phyloP scores from a whole-genome alignment of 1,140 invertebrate species.

The Aphis craccivora region DNA sequence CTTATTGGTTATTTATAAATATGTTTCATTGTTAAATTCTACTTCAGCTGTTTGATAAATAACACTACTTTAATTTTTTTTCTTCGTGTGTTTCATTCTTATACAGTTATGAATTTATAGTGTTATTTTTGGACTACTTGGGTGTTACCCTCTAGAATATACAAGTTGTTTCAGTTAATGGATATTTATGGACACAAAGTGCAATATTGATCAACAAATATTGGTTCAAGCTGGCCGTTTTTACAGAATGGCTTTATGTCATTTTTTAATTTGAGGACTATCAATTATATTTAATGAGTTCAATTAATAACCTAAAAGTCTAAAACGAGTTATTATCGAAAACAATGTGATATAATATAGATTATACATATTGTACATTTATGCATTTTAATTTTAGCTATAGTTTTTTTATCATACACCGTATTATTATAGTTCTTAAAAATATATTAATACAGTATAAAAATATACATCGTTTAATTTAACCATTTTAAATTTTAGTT shows the following conservation, averaged over 20 bases:
- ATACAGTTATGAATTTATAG: not conserved
- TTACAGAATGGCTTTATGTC: not conserved
- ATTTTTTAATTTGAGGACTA: constrained; percentile 14
- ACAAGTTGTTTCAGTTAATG: constrained; percentile 9
- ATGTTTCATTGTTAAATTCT: not conserved
- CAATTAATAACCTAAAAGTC: not conserved
- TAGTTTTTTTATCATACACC: not conserved
- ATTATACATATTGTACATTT: no score
- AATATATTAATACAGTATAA: not conserved
- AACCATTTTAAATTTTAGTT: not conserved
- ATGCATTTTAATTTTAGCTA: not conserved
- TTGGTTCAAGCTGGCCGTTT: constrained; percentile 28
- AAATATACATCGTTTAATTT: not conserved
- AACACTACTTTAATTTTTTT: not conserved
- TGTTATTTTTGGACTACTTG: constrained; percentile 6
- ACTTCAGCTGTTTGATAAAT: not conserved
- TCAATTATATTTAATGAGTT: constrained; percentile 17
- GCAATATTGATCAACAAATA: constrained; percentile 12
- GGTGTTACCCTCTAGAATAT: not conserved
- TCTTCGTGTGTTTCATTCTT: not conserved
- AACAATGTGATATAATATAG: not conserved
- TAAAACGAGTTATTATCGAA: not conserved
- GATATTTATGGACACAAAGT: constrained; percentile 17
- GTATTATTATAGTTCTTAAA: not conserved
- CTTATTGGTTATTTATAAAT: not conserved